Base-by-base conservation (phyloP, 2,888 invertebrate genomes). In the Metacarcinus magister region DNA sequence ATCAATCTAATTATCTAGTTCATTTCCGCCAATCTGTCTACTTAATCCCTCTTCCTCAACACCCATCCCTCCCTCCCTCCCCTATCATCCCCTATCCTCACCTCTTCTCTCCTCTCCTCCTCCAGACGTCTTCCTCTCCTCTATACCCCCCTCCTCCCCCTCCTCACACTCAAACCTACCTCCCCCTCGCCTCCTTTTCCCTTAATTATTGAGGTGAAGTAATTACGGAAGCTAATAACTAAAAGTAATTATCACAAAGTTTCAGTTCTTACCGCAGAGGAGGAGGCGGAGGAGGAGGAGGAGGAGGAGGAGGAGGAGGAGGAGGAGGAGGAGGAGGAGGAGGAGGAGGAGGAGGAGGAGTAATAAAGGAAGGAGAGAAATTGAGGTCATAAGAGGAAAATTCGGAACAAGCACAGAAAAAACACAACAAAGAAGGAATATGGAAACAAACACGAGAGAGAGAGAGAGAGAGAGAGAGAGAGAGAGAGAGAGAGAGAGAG, bases 191-290 rank as follows among this genome's bases (percentile, higher is more conserved):
- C 16, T 82, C 28, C 28, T 32, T 32, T 28, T 82, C 82, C 28
- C 32, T 82, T 32, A 82, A 67, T 67, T 67, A 67, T 67, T 67
- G 67, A n/a, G 32, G 32, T 32, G 32, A 82, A 32, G 32, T 32
- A 32, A 82, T 82, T 82, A 82, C 28, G 82, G 32, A 32, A 82
- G 82, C 82, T 82, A 82, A 82, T 28, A 67, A 67, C 67, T 67
- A 82, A 82, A 82, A 82, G 32, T 82, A 82, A 82, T 82, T 82
- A 82, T 82, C 82, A 82, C 82, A 32, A 32, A 82, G 82, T 82
- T 82, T 82, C 82, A 82, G 13, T 82, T 82, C 82, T 82, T 82
- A 82, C 82, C 32, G 13, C 8, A 28, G 16, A 82, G 82, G 32
- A 23, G 32, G 32, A 32, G 82, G 10, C 0, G 28, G 82, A 82